Conservation (phyloP, 2,113 vertebrate species). For the Pygoscelis adeliae region DNA sequence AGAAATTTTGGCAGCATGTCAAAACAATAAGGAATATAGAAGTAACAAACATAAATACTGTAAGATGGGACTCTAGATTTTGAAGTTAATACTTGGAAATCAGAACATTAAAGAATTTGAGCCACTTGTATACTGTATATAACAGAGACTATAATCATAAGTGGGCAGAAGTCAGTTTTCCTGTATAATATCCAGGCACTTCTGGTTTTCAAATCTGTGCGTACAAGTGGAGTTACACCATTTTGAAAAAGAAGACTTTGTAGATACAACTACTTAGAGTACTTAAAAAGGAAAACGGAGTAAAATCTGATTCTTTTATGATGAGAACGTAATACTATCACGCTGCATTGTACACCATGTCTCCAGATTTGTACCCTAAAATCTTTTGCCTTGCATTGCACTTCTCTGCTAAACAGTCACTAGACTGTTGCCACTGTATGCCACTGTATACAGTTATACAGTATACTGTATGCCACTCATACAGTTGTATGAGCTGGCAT, state of each 20-base stretch:
- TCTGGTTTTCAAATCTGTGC: not conserved
- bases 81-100: not conserved
- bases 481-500: not conserved
- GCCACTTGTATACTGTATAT: not conserved
- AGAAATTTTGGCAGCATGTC: not conserved
- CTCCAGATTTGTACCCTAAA: not conserved
- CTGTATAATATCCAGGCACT: not conserved
- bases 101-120: not conserved
- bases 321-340: not conserved
- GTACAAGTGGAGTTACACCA: not conserved
- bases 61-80: not conserved
- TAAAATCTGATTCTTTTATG: not conserved
- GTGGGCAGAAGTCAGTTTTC: not conserved
- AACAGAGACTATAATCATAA: not conserved
- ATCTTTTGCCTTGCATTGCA: not conserved
- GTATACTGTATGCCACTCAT: too few relatives aligned
- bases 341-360: rapidly evolving
- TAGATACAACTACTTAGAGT: not conserved
- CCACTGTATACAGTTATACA: too few relatives aligned
- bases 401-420: not conserved
- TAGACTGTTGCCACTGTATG: too few relatives aligned
- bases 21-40: not conserved
- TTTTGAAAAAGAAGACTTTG: not conserved
- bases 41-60: not conserved
- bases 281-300: not conserved